phyloP scores from a whole-genome alignment of 2,113 vertebrate species.

The Oriolus oriolus region DNA sequence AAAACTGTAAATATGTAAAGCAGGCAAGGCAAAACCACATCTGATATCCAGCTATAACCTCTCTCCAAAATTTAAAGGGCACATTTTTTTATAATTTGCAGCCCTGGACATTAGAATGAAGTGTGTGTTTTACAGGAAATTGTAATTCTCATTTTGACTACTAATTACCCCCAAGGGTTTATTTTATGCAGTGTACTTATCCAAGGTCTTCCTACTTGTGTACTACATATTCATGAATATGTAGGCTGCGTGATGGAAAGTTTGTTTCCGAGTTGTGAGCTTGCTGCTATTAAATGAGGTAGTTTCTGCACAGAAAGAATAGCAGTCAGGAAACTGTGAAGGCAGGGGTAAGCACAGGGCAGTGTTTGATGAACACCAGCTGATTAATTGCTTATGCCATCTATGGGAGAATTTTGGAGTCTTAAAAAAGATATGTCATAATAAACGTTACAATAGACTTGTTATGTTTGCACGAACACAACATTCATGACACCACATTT shows the following conservation, averaged over 20 bases:
- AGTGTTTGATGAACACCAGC: not conserved
- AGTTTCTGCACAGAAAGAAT: not conserved
- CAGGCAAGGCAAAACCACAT: not conserved
- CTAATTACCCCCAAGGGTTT: not conserved
- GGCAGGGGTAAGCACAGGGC: not conserved
- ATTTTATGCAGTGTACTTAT: not conserved
- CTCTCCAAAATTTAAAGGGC: not conserved
- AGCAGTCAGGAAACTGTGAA: not conserved
- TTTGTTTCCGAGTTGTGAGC: not conserved
- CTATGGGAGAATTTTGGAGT: not conserved
- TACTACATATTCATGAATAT: not conserved
- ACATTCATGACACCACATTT: fast-evolving
- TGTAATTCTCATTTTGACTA: not conserved
- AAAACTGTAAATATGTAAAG: not conserved
- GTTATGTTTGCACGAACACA: not conserved
- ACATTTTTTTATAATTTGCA: not conserved
- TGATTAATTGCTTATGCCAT: not conserved
- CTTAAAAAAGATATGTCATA: not conserved
- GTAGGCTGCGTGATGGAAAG: not conserved
- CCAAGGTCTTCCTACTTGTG: not conserved
- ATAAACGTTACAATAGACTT: not conserved
- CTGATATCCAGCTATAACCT: not conserved
- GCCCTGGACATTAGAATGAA: not conserved
- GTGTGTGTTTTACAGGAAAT: not conserved
- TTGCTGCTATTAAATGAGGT: not conserved